These are phyloP conservation scores for Apamea anceps DNA, from an alignment of 2,888 invertebrate species.

Conservation along the genomic window DNA sequence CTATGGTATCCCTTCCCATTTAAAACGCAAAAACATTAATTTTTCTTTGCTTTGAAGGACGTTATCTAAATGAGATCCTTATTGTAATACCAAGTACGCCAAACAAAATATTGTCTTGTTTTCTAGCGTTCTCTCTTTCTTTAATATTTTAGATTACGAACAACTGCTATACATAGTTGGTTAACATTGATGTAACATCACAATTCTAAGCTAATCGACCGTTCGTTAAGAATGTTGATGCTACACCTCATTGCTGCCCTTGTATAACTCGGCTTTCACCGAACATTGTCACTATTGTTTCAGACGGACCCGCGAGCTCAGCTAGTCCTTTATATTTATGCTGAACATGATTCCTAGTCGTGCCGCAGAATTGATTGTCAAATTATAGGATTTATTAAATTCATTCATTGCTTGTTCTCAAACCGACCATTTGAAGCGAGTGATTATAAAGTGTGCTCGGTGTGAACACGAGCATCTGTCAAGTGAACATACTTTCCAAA, in stretches of 20 bases:
- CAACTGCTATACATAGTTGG: background rate
- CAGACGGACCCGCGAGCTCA: slow-evolving; percentile 8
- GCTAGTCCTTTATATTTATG: slow-evolving; percentile 30
- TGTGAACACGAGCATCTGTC: background rate
- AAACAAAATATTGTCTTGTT: slow-evolving; percentile 6
- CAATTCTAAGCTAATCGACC: background rate
- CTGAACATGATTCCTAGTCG: slow-evolving; percentile 20
- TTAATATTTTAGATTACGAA: background rate
- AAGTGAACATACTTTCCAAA: background rate
- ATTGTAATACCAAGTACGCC: slow-evolving; percentile 9
- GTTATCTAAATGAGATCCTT: slow-evolving; percentile 27
- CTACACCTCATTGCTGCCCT: background rate
- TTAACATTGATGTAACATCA: background rate
- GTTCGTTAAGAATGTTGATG: background rate
- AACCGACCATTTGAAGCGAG: background rate
- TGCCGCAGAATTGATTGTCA: slow-evolving; percentile 31
- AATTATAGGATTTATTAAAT: slow-evolving; percentile 39
- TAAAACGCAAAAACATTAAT: slow-evolving; percentile 10
- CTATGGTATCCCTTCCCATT: background rate
- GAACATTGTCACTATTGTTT: too few species aligned
- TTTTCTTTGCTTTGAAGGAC: slow-evolving; percentile 23
- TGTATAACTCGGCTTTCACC: background rate
- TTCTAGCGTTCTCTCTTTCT: background rate
- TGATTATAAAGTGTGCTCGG: slow-evolving; percentile 37
- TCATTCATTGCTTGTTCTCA: slow-evolving; percentile 28